Evolutionary conservation across 1,140 invertebrate genomes (phyloP), one percentile per base, ranked within the genome.

Genomic region (Nephila pilipes): DNA sequence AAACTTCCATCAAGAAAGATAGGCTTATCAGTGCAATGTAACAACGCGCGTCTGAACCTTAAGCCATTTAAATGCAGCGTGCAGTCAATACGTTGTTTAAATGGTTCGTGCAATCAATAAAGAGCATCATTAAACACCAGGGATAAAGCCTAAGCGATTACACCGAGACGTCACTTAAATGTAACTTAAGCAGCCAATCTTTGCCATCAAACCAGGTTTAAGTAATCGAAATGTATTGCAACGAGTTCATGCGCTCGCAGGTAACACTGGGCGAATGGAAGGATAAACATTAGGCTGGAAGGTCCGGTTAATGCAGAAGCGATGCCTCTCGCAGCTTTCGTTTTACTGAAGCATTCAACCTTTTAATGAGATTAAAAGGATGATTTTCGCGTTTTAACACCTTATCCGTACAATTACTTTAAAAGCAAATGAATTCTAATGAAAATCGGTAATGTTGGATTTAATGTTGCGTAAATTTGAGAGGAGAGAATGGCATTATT

Each of bases 31-130:
- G 75, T 25, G 75, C 75, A 54, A 55, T 36, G 69, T 5, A 36
- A 46, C 46, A n/a, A 18, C 69, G 69, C 36, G 36, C 80, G 38
- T 29, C 29, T 36, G 69, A 18, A 22, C 80, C 16, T 29, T 54
- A 81, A 81, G 46, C 80, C 36, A 81, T 54, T 55, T n/a, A 55
- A 55, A 55, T 55, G 5, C 80, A 81, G 80, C 38, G 38, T 25
- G 80, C 46, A n/a, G 54, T 81, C 80, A 55, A 55, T 55, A 46
- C 18, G 80, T 55, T 25, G 38, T 55, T 81, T 25, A 81, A 81
- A 81, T 12, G 80, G 36, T 10, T 81, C 80, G 38, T 55, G 22
- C 80, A 81, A 81, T 81, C 80, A 81, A 81, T 81, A 81, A 81
- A 55, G 80, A 55, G 38, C 80, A 55, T 25, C 80, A 81, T 81